Conservation (phyloP, 2,888 invertebrate species). For the Sacculina carcini region DNA sequence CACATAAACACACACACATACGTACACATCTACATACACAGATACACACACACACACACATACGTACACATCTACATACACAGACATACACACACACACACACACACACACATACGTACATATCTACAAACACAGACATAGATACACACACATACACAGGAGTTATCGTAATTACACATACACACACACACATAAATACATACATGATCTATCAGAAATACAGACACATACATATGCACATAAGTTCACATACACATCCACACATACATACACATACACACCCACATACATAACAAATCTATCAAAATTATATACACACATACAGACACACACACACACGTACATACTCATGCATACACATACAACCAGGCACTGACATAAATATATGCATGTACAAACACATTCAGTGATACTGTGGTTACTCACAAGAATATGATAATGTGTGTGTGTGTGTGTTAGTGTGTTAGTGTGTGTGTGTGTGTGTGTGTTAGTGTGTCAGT, state of each 20-base stretch:
- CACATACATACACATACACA: background rate
- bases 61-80: background rate
- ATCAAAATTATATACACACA: background rate
- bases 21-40: too few relatives aligned
- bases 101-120: background rate
- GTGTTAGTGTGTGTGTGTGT: too few relatives aligned
- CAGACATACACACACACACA: background rate
- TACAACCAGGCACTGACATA: background rate
- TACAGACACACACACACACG: background rate
- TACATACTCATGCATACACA: background rate
- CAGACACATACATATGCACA: background rate
- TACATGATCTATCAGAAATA: background rate
- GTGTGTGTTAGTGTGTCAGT: too few relatives aligned
- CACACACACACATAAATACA: background rate
- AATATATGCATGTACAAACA: background rate
- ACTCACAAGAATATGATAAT: too few relatives aligned
- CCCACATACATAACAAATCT: background rate
- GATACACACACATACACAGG: background rate
- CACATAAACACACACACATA: too few relatives aligned
- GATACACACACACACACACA: background rate
- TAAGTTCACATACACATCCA: background rate
- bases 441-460: too few relatives aligned
- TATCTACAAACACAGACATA: background rate
- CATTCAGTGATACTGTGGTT: too few relatives aligned
- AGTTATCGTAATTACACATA: background rate